A percentile compares a stretch with the other conserved stretches of the same genome.
Evolutionary conservation across 2,888 invertebrate genomes (phyloP).

Genomic region (Sceliomorpha sp.): DNA sequence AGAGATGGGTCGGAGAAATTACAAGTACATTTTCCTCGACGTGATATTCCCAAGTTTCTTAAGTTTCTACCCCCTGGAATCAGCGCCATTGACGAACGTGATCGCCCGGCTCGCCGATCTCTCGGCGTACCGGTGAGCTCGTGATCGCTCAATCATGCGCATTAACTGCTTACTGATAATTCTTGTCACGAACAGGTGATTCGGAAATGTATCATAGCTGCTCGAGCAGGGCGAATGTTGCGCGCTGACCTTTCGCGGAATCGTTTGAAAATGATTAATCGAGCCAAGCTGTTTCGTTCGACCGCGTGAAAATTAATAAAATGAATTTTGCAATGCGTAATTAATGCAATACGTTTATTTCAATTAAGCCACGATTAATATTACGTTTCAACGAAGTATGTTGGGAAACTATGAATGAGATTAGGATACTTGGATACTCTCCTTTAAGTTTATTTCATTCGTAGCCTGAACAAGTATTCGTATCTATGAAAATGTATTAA

Average conservation of each 20-base stretch:
- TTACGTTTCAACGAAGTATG: no score
- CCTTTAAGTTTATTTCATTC: no score
- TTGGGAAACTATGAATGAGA: no score
- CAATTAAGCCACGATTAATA: no score
- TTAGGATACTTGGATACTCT: no score
- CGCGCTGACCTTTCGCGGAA: slow-evolving; percentile 27
- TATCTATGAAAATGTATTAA: no score
- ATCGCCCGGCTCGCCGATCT: slow-evolving; percentile 26
- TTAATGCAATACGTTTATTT: slow-evolving; percentile 13
- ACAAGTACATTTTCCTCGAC: no score
- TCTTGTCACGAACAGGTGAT: slow-evolving; percentile 55
- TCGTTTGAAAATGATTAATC: slow-evolving; percentile 42
- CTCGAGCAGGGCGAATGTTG: slow-evolving; percentile 13
- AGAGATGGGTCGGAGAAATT: no score
- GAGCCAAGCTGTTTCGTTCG: not conserved
- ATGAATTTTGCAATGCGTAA: slow-evolving; percentile 17
- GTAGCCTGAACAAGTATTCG: no score
- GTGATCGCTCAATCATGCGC: slow-evolving; percentile 53
- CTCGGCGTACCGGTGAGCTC: slow-evolving; percentile 37
- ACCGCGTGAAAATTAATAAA: slow-evolving; percentile 28
- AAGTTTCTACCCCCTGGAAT: no score
- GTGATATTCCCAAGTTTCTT: no score
- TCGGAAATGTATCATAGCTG: slow-evolving; percentile 47
- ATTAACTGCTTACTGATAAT: slow-evolving; percentile 57
- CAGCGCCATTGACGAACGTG: slow-evolving; percentile 46